Evolutionary conservation across 2,113 vertebrate genomes (phyloP), one percentile per base, ranked within the genome.

Genomic region (Collichthys lucidus): DNA sequence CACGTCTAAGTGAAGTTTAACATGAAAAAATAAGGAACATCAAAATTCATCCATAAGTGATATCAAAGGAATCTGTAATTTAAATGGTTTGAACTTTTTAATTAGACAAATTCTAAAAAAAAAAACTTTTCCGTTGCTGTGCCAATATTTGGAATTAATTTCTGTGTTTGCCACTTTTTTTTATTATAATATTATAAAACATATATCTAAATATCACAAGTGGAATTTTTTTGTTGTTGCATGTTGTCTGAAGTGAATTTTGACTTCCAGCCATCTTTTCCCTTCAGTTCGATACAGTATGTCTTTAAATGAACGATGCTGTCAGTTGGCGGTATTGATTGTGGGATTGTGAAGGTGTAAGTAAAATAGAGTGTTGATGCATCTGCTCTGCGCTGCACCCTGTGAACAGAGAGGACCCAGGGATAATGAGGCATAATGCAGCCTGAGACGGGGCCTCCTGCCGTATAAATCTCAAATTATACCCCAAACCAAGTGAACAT

Each of bases 391-490:
- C 80, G 52, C 74, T 78, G 57, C 42, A 75, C 56, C 73, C 69
- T 44, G 66, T 68, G 74, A 88, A 59, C 76, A 81, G 60, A 88
- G 82, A 90, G 80, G 75, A 89, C 72, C 67, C n/a, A 52, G 46
- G 84, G 90, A 92, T 94, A 93, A 94, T 94, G 91, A 94, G 88
- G 83, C 88, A 81, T 93, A 92, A 93, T 93, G 87, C 86, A 64
- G 82, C 44, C 81, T 53, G 83, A 92, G 92, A 87, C 73, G 8
- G 78, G 86, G 77, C 86, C 90, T 94, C 91, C 87, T 88, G 82
- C 89, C 72, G 90, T 92, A 95, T 94, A 94, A 91, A 94, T 93
- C 91, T 85, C 88, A 91, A 94, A 95, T 94, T 90, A 94, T 91
- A 91, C 88, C 88, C 85, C 83, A 88, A 92, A 92, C 85, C 84